phyloP scores from a whole-genome alignment of 1,140 invertebrate species.

The Chelonus insularis region DNA sequence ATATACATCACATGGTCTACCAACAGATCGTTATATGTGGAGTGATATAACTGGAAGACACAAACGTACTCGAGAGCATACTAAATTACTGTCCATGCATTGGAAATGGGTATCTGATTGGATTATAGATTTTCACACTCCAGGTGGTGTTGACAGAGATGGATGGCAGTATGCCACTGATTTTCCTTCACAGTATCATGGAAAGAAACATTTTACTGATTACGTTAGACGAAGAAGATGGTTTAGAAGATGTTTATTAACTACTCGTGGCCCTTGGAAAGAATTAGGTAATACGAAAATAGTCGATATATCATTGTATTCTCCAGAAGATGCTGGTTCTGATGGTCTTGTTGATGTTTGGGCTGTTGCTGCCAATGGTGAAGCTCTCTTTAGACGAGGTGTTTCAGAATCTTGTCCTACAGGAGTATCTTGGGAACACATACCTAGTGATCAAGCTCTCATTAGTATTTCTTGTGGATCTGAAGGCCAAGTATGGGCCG shows the following conservation, averaged over 20 bases:
- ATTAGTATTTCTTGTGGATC: conserved; percentile 72
- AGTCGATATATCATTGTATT: conserved; percentile 78
- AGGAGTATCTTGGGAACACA: conserved; percentile 78
- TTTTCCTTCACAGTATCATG: conserved; percentile 84
- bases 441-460: conserved; percentile 75
- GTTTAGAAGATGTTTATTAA: conserved; percentile 80
- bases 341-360: conserved; percentile 68
- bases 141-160: conserved; percentile 85
- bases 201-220: conserved; percentile 83
- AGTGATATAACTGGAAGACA: conserved; percentile 82
- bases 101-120: conserved; percentile 93
- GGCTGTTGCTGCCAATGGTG: conserved; percentile 81
- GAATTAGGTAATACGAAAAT: conserved; percentile 82
- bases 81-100: conserved; percentile 80
- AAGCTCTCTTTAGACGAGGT: conserved; percentile 77
- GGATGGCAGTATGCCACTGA: conserved; percentile 95
- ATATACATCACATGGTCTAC: conserved; percentile 80
- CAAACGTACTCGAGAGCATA: conserved; percentile 80
- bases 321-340: conserved; percentile 40
- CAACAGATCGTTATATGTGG: conserved; percentile 89
- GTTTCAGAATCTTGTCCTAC: conserved; percentile 71
- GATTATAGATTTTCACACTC: conserved; percentile 85
- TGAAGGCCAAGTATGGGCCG: conserved; percentile 78
- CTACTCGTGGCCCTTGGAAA: conserved; percentile 85
- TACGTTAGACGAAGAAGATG: conserved; percentile 84